Percentiles rank a stretch among this genome's conserved stretches.
These are phyloP conservation scores for Chrysolophus pictus DNA, from an alignment of 2,797 vertebrate genomes.

Conservation along the genomic window DNA sequence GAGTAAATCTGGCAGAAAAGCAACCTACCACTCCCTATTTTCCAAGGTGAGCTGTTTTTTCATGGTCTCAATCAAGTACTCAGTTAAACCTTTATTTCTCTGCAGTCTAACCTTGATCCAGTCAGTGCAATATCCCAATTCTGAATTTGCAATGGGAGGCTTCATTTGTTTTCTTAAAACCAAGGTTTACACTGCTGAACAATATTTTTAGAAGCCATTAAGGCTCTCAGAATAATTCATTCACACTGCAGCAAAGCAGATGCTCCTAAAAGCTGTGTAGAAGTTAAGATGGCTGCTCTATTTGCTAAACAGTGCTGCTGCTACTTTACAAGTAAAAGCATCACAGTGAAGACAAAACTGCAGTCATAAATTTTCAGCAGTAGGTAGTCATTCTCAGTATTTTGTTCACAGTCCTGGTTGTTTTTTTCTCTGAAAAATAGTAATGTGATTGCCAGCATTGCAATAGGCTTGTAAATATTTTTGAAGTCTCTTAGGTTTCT, in stretches of 20 bases:
- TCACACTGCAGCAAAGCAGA: neutral
- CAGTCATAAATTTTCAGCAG: neutral
- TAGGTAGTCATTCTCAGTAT: neutral
- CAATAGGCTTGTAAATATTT: neutral
- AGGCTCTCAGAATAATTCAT: neutral
- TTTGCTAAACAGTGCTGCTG: neutral
- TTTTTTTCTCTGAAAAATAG: neutral
- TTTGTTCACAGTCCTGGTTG: neutral
- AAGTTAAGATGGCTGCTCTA: neutral
- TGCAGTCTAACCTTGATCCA: neutral
- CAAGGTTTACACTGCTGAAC: neutral
- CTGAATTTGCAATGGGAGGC: neutral
- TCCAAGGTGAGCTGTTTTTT: neutral
- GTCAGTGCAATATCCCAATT: neutral
- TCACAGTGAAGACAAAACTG: neutral
- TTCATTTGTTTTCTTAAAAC: neutral
- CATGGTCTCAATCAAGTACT: neutral
- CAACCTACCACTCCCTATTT: neutral
- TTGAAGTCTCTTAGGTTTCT: neutral
- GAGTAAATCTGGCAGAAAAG: neutral
- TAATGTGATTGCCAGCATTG: neutral
- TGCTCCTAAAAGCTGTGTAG: neutral
- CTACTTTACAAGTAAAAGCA: conserved; percentile 2
- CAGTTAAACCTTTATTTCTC: neutral
- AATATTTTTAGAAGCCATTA: conserved; percentile 22